Evolutionary conservation across 2,797 vertebrate species (phyloP), one percentile per base, ranked within the genome.

Genomic region (Sarcophilus harrisii): DNA sequence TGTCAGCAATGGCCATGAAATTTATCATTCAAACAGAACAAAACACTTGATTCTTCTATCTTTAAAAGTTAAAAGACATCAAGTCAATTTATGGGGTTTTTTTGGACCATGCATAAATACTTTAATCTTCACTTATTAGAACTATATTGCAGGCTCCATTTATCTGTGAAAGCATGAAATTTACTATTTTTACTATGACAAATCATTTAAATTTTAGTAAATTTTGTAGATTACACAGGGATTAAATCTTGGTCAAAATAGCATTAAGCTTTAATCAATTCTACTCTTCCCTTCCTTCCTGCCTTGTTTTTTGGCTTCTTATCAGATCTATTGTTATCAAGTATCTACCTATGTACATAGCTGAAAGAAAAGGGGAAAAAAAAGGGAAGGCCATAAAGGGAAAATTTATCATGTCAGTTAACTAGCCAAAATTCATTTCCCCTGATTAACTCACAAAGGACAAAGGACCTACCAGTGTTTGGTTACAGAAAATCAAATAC

Each of bases 231-330:
- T 73, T 73, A 81, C 6, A 81, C 0, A 3, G 73, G 21, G 38
- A 38, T 81, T 81, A 45, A 24, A 27, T 81, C 38, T 24, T 73
- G 45, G 73, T 18, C 21, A 81, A 27, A 24, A 81, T 45, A 81
- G 24, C 8, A 81, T 45, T 81, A 45, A 81, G 38, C 38, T 81
- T 81, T 81, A 81, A 81, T 81, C 66, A 73, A 38, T n/a, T 73
- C 16, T 14, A 45, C 5, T 3, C 14, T 27, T 27, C 16, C 1
- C 2, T 24, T 45, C 5, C 4, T 18, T 1, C 12, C 59, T 2
- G 54, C 54, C 54, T 55, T 10, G 54, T 55, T n/a, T 66, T 66
- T 62, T 13, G 2, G 29, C 30, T 0, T 1, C 21, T 21, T 13
- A 32, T 73, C 73, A 81, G 21, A 9, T 81, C 73, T 81, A 81